Base-by-base conservation (phyloP, 2,888 invertebrate species). In the Philhelius pedissequus region DNA sequence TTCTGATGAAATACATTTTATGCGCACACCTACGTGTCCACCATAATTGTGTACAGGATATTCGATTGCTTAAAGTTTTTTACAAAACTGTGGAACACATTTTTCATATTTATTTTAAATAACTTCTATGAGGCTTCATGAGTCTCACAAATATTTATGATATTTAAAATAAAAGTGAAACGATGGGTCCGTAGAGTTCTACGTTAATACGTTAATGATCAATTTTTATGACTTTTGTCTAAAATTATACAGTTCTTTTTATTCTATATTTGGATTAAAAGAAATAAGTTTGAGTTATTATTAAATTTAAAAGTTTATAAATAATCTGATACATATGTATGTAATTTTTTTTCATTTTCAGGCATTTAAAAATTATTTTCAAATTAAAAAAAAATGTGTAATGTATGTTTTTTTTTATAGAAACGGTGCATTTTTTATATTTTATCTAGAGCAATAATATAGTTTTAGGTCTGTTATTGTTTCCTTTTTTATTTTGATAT, bases 391-490 rank as follows among this genome's bases (percentile, higher is more conserved):
- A 22, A 40, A 8, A 18, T 40, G 11, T 25, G 22, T 9, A 58
- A 18, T 35, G 0, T 32, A 20, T 18, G 0, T 13, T 54, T 15
- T 30, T 18, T 54, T 35, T 38, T 13, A 25, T 15, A 64, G 32
- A 76, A 27, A 71, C 27, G 52, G 82, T 83, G 78, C 78, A 69
- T 48, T 50, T 76, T n/a, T 74, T 30, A 58, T 40, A 40, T 38
- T 60, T 20, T 38, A 38, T 60, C 15, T 43, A 48, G 20, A 76
- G 18, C 18, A 56, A 56, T 32, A 35, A 56, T 32, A 58, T 64
- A 66, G n/a, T 62, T 45, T 20, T 30, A 64, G 18, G 25, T 40
- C 69, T 15, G 8, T 43, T 77, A 4, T 32, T 40, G 6, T 22
- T 15, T 52, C 56, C 9, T 13, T 30, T 56, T 68, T 50, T n/a